Percentiles rank a stretch among this genome's conserved stretches.
phyloP scores from a whole-genome alignment of 2,888 invertebrate species.

The Pristionchus fissidentatus region DNA sequence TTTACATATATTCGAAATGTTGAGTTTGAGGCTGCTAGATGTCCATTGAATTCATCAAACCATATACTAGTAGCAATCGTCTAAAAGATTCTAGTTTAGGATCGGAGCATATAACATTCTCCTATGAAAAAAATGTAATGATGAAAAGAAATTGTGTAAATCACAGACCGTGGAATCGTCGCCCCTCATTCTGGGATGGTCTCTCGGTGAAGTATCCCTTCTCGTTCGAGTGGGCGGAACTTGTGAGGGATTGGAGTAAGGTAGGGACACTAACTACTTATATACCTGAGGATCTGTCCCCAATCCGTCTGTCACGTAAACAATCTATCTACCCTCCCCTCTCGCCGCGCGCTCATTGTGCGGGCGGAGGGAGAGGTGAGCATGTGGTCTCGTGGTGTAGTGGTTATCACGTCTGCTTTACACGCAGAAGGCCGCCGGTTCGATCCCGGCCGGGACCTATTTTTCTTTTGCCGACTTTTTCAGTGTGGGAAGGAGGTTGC shows the following conservation, averaged over 20 bases:
- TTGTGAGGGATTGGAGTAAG: conserved; percentile 56
- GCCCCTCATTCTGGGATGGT: conserved; percentile 60
- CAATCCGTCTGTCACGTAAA: no score
- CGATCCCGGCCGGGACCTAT: conserved; percentile 37
- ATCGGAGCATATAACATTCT: no score
- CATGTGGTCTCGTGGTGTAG: conserved; percentile 39
- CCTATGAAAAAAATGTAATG: no score
- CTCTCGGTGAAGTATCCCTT: conserved; percentile 64
- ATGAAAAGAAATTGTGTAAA: no score
- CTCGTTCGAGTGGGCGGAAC: conserved; percentile 57
- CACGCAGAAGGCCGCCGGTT: conserved; percentile 39
- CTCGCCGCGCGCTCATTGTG: conserved; percentile 3
- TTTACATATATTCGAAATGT: background rate
- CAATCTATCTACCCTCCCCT: no score
- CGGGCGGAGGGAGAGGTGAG: background rate
- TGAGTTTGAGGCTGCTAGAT: background rate
- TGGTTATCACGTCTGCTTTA: conserved; percentile 39
- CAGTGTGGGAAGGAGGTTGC: background rate
- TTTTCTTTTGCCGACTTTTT: conserved; percentile 1
- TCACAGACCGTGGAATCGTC: conserved; percentile 62
- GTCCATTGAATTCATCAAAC: background rate
- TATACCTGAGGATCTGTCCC: background rate
- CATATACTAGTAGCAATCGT: no score
- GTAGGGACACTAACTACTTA: background rate
- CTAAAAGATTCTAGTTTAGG: no score